phyloP scores from a whole-genome alignment of 2,113 vertebrate species.

The Zeus faber region DNA sequence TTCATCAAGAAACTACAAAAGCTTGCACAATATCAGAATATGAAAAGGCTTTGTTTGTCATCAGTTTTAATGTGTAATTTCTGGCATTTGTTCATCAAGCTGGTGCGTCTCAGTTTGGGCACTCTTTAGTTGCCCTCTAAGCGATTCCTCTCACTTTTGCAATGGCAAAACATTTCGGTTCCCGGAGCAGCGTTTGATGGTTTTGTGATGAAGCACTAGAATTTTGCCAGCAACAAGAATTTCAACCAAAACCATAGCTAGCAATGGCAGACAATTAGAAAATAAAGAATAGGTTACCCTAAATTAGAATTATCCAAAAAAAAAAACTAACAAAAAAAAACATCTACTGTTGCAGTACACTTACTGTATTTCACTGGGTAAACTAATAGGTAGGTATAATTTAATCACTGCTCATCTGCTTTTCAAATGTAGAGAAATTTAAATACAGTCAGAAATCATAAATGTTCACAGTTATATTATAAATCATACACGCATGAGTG shows the following conservation, averaged over 20 bases:
- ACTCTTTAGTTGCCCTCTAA: not conserved
- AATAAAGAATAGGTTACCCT: slow-evolving; percentile 8
- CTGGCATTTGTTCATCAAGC: too few relatives aligned
- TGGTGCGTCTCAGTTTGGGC: not conserved
- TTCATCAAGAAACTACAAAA: too few relatives aligned
- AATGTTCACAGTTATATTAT: slow-evolving; percentile 66
- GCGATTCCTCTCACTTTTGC: not conserved
- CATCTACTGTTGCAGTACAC: too few relatives aligned
- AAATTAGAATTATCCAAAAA: slow-evolving; percentile 13
- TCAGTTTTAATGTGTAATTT: too few relatives aligned
- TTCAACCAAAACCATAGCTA: not conserved
- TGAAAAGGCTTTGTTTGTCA: too few relatives aligned
- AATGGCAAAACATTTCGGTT: not conserved
- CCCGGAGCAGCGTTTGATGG: not conserved
- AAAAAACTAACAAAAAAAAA: too few relatives aligned
- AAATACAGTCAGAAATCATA: slow-evolving; percentile 56
- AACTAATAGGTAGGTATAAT: too few relatives aligned
- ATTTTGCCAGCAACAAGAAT: slow-evolving; percentile 4
- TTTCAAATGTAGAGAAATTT: slow-evolving; percentile 38
- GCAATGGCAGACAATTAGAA: slow-evolving; percentile 19
- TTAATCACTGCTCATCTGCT: slow-evolving; percentile 26
- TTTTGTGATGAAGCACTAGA: not conserved
- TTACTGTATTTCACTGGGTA: slow-evolving; percentile 25
- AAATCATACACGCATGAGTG: slow-evolving; percentile 60
- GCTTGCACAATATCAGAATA: too few relatives aligned